Percentiles rank a stretch among this genome's conserved stretches.
phyloP scores from a whole-genome alignment of 2,113 vertebrate species.

The Callopanchax toddi region DNA sequence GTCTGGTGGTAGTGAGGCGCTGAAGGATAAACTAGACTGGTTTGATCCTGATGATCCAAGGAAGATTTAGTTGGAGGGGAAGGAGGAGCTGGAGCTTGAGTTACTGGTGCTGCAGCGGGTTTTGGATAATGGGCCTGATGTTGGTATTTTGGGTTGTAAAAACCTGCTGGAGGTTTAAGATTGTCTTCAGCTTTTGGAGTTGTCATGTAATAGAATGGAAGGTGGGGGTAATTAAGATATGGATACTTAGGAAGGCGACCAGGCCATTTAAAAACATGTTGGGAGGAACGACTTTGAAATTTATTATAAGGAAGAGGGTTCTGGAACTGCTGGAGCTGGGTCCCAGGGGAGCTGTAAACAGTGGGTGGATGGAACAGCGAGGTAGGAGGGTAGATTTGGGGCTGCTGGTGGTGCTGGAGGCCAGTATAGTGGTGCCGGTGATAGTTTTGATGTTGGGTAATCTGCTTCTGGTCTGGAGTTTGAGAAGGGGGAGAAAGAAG shows the following conservation, averaged over 20 bases:
- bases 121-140: constrained; percentile 15
- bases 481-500: constrained; percentile 9
- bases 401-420: constrained; percentile 18
- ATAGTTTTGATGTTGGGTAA: no score
- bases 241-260: neutral
- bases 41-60: neutral
- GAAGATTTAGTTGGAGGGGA: constrained; percentile 23
- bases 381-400: constrained; percentile 27
- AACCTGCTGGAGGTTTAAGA: neutral
- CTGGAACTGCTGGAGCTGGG: neutral
- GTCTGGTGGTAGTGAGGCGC: constrained; percentile 14
- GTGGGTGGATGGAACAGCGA: no score
- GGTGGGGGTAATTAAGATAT: constrained; percentile 17
- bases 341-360: constrained; percentile 3
- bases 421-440: no score
- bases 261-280: constrained; percentile 11
- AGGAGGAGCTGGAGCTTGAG: constrained; percentile 8
- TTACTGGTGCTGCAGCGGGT: constrained; percentile 12
- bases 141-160: constrained; percentile 24
- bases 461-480: constrained; percentile 14
- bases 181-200: neutral
- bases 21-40: neutral
- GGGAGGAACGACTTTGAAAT: neutral
- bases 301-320: constrained; percentile 6
- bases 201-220: constrained; percentile 21